Percentiles rank a stretch among this genome's conserved stretches.
Conservation (phyloP, 1,140 invertebrate species). For the Megalopta genalis region DNA sequence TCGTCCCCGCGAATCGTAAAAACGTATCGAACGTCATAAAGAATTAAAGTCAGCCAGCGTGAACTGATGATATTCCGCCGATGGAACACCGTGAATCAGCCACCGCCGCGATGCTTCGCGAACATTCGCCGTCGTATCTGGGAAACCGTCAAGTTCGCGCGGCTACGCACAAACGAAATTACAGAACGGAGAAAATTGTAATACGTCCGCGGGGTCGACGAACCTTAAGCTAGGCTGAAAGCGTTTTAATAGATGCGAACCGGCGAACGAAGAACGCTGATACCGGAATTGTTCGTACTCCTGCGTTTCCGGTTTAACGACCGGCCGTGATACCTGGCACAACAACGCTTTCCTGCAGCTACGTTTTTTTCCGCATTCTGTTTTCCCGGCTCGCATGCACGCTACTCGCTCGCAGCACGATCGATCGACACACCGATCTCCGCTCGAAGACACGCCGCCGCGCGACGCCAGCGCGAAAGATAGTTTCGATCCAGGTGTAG, state of each 20-base stretch:
- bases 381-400: neutral
- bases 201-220: neutral
- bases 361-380: slow-evolving; percentile 36
- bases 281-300: slow-evolving; percentile 32
- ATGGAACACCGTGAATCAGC: neutral
- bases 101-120: too few relatives aligned
- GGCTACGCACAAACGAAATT: neutral
- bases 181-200: neutral
- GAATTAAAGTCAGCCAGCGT: slow-evolving; percentile 9
- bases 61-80: slow-evolving; percentile 19
- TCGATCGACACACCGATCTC: slow-evolving; percentile 1
- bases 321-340: slow-evolving; percentile 17
- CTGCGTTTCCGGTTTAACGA: slow-evolving; percentile 41
- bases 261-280: slow-evolving; percentile 7
- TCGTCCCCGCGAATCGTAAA: slow-evolving; percentile 12
- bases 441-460: neutral
- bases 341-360: slow-evolving; percentile 43
- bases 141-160: neutral
- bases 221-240: neutral
- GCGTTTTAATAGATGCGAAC: neutral
- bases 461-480: neutral
- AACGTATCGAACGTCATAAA: slow-evolving; percentile 39
- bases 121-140: neutral
- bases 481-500: neutral
- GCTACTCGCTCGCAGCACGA: neutral